phyloP scores from a whole-genome alignment of 1,140 invertebrate genomes.

The Melanaphis sacchari region DNA sequence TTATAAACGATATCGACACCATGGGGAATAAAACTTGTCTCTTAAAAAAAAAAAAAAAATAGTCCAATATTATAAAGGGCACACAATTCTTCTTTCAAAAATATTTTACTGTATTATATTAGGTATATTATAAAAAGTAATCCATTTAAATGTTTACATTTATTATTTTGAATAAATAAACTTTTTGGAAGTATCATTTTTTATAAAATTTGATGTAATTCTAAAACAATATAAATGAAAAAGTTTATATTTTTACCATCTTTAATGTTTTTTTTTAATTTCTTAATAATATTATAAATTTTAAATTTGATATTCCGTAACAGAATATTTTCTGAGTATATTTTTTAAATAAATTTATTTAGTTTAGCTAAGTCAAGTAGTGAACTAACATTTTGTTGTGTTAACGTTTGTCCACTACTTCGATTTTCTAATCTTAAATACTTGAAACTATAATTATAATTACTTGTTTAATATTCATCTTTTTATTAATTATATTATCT shows the following conservation, averaged over 20 bases:
- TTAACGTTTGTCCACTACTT: not conserved
- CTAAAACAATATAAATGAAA: not conserved
- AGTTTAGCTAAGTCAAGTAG: not conserved
- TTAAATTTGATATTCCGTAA: not conserved
- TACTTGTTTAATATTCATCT: not conserved
- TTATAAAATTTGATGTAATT: not conserved
- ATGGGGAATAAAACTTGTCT: not conserved
- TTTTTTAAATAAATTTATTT: too few species aligned
- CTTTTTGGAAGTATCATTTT: not conserved
- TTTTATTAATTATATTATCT: too few species aligned
- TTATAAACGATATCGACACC: not conserved
- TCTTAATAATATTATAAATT: not conserved
- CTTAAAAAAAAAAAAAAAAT: not conserved
- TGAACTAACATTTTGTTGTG: not conserved
- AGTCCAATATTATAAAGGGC: not conserved
- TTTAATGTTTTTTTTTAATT: too few species aligned
- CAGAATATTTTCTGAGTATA: not conserved
- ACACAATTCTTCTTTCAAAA: not conserved
- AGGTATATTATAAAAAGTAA: too few species aligned
- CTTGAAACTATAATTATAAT: not conserved
- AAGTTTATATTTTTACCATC: not conserved
- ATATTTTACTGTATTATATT: not conserved
- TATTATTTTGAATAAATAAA: not conserved
- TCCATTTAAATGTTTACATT: not conserved
- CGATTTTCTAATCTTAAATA: not conserved